A percentile compares a stretch with the other conserved stretches of the same genome.
Conservation (phyloP, 2,888 invertebrate species). For the Scelioninae gen. 2 region DNA sequence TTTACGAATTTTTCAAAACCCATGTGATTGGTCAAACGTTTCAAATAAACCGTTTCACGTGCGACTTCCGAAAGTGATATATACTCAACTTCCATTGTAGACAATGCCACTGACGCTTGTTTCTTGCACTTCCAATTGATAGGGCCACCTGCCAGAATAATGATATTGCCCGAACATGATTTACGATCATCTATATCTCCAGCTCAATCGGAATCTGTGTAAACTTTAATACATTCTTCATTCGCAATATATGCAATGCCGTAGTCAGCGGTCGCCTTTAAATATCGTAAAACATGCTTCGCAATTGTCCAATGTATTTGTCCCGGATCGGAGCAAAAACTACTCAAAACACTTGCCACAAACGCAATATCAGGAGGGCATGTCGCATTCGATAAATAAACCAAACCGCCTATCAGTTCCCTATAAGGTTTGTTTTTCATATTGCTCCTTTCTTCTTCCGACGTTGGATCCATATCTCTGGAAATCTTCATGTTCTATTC, state of each 20-base stretch:
- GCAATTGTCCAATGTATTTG: slow-evolving; percentile 40
- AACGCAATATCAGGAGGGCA: slow-evolving; percentile 58
- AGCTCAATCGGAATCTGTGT: slow-evolving; percentile 13
- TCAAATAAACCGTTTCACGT: slow-evolving; percentile 21
- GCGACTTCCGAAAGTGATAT: slow-evolving; percentile 27
- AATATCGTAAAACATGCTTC: slow-evolving; percentile 27
- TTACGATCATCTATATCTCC: slow-evolving; percentile 4
- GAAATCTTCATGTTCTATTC: slow-evolving; percentile 54
- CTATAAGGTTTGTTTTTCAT: slow-evolving; percentile 57
- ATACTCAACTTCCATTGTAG: slow-evolving; percentile 24
- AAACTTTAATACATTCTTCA: slow-evolving; percentile 18
- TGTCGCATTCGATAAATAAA: slow-evolving; percentile 54
- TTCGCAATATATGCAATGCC: slow-evolving; percentile 50
- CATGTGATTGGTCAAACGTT: slow-evolving; percentile 17
- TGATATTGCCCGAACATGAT: not conserved
- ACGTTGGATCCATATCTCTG: slow-evolving; percentile 36
- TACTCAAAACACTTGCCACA: slow-evolving; percentile 53
- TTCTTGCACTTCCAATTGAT: slow-evolving; percentile 10
- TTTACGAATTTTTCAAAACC: slow-evolving; percentile 30
- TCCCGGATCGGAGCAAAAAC: slow-evolving; percentile 45
- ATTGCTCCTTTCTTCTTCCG: slow-evolving; percentile 37
- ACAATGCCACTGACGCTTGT: slow-evolving; percentile 9
- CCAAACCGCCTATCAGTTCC: slow-evolving; percentile 58
- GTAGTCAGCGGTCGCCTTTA: slow-evolving; percentile 52
- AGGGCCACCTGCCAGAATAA: not conserved